phyloP scores from a whole-genome alignment of 2,113 vertebrate species.

The Leucosticte australis region DNA sequence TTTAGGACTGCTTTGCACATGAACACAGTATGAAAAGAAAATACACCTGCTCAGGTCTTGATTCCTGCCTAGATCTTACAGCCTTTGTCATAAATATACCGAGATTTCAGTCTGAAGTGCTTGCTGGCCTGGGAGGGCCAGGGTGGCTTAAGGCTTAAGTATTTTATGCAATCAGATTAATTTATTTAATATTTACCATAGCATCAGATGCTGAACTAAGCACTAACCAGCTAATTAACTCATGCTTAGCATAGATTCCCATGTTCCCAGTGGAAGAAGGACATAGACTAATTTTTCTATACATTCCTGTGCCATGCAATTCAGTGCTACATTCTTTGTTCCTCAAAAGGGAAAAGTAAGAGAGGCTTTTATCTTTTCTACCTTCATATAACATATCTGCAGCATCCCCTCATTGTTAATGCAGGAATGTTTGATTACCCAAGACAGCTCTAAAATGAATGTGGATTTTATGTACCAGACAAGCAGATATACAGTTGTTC shows the following conservation, averaged over 20 bases:
- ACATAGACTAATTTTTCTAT: neutral
- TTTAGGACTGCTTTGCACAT: neutral
- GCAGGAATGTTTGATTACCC: constrained; percentile 24
- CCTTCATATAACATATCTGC: neutral
- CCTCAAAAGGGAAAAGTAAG: neutral
- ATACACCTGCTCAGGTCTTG: neutral
- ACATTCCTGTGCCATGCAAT: neutral
- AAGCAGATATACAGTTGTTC: neutral
- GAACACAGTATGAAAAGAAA: neutral
- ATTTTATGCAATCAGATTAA: neutral
- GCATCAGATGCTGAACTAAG: neutral
- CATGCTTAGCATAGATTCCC: neutral
- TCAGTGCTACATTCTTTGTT: neutral
- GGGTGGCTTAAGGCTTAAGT: neutral
- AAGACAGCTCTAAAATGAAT: neutral
- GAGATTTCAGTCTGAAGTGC: neutral
- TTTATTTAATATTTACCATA: neutral
- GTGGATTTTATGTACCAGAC: neutral
- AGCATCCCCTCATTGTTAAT: neutral
- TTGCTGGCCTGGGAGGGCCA: neutral
- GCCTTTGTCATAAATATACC: neutral
- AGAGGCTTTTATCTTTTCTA: neutral
- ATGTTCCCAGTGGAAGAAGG: neutral
- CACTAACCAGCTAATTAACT: neutral
- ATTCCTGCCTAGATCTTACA: neutral